phyloP scores from a whole-genome alignment of 2,797 vertebrate genomes.

The Lithobates pipiens region DNA sequence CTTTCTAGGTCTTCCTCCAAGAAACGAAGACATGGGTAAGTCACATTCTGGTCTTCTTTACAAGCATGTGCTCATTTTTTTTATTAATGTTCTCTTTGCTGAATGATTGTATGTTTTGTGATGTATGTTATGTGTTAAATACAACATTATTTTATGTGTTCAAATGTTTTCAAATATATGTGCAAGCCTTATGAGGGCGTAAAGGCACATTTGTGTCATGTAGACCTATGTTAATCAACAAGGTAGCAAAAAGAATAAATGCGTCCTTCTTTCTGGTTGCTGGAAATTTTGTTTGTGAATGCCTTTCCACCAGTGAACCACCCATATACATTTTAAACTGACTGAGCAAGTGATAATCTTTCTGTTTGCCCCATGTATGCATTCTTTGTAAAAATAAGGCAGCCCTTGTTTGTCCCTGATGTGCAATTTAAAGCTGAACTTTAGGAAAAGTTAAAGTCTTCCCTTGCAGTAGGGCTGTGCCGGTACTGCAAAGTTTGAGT shows the following conservation, averaged over 20 bases:
- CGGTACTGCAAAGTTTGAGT: too few species aligned
- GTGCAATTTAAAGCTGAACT: too few species aligned
- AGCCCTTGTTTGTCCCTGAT: too few species aligned
- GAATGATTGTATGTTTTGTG: background rate
- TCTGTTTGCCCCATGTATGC: background rate
- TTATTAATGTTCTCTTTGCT: background rate
- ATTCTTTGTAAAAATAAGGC: background rate
- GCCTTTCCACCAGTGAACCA: background rate
- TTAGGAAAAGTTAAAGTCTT: too few species aligned
- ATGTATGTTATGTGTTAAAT: too few species aligned
- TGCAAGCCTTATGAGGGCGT: too few species aligned
- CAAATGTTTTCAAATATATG: too few species aligned
- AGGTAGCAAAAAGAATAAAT: background rate
- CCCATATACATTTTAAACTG: background rate
- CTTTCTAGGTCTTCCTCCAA: conserved; percentile 87
- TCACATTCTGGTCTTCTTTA: conserved; percentile 7
- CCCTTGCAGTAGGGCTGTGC: too few species aligned
- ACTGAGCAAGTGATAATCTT: background rate
- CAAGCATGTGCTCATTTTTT: background rate
- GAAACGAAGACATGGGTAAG: conserved; percentile 93
- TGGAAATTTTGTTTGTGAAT: background rate
- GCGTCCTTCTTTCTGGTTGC: background rate
- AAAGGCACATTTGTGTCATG: too few species aligned
- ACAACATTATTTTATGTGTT: background rate
- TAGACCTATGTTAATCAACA: background rate